These are phyloP conservation scores for Nothoprocta pentlandii DNA, from an alignment of 2,113 vertebrate species.

Conservation along the genomic window DNA sequence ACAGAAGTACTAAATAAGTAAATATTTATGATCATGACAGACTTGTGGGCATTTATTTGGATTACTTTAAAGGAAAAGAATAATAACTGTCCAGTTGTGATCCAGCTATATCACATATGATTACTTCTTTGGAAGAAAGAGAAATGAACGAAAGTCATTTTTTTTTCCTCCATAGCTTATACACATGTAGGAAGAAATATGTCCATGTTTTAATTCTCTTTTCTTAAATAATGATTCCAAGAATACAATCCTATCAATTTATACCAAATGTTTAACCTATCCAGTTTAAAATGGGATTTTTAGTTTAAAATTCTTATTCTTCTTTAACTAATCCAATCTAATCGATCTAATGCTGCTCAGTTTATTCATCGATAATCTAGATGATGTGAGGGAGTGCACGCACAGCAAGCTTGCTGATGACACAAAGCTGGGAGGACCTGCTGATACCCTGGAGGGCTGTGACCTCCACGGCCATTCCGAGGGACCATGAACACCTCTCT, in stretches of 20 bases:
- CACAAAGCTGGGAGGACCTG: too few relatives aligned
- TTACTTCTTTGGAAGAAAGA: constrained; percentile 17
- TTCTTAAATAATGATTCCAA: neutral
- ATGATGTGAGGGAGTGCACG: too few relatives aligned
- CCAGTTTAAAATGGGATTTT: neutral
- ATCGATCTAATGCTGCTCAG: too few relatives aligned
- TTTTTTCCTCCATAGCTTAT: neutral
- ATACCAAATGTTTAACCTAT: neutral
- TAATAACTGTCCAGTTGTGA: constrained; percentile 34
- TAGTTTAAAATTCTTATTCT: neutral
- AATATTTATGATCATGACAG: constrained; percentile 39
- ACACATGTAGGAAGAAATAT: neutral
- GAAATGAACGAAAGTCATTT: neutral
- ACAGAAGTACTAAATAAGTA: neutral
- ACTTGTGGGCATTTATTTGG: constrained; percentile 1
- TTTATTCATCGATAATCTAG: too few relatives aligned
- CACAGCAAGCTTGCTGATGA: too few relatives aligned
- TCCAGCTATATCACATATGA: neutral
- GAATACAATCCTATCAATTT: neutral
- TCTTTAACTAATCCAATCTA: neutral
- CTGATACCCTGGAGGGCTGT: too few relatives aligned
- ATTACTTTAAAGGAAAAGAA: constrained; percentile 34
- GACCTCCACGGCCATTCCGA: too few relatives aligned
- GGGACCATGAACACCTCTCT: too few relatives aligned
- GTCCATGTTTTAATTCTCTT: neutral